phyloP scores from a whole-genome alignment of 2,888 invertebrate genomes.

The Gymnocheta viridis region DNA sequence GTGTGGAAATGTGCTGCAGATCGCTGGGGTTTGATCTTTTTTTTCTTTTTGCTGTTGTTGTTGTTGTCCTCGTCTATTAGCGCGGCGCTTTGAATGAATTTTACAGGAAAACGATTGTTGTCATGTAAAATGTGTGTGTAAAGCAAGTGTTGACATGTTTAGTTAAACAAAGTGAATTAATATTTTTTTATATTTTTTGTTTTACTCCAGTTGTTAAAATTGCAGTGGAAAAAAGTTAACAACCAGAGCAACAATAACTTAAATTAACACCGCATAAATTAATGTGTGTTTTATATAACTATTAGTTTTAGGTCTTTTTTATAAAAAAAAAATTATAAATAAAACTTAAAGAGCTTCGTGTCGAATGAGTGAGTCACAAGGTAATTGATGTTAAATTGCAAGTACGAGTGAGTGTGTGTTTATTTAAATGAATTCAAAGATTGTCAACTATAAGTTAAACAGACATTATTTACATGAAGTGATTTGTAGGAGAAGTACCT shows the following conservation, averaged over 20 bases:
- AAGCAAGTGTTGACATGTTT: slow-evolving; percentile 71
- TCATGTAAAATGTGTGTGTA: slow-evolving; percentile 68
- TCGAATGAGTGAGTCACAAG: slow-evolving; percentile 55
- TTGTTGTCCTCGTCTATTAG: slow-evolving; percentile 65
- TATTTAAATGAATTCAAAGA: not conserved
- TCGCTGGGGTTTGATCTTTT: slow-evolving; percentile 63
- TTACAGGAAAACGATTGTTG: slow-evolving; percentile 69
- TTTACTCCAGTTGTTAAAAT: slow-evolving; percentile 36
- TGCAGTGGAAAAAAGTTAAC: slow-evolving; percentile 10
- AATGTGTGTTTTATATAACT: slow-evolving; percentile 50
- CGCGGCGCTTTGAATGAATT: slow-evolving; percentile 68
- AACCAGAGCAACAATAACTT: slow-evolving; percentile 56
- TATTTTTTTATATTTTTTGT: slow-evolving; percentile 45
- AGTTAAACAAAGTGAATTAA: slow-evolving; percentile 69
- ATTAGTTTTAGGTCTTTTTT: slow-evolving; percentile 23
- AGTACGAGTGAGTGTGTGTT: not conserved
- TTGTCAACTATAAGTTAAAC: not conserved
- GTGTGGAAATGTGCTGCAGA: slow-evolving; percentile 41
- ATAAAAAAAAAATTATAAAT: not conserved
- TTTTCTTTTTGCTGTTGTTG: slow-evolving; percentile 44
- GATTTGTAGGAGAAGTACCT: no score
- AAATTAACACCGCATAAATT: slow-evolving; percentile 70
- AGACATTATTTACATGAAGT: no score
- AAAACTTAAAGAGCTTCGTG: slow-evolving; percentile 22
- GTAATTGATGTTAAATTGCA: slow-evolving; percentile 48